Conservation (phyloP, 92 coral and sea anemone genomes). For the Diadumene lineata region DNA sequence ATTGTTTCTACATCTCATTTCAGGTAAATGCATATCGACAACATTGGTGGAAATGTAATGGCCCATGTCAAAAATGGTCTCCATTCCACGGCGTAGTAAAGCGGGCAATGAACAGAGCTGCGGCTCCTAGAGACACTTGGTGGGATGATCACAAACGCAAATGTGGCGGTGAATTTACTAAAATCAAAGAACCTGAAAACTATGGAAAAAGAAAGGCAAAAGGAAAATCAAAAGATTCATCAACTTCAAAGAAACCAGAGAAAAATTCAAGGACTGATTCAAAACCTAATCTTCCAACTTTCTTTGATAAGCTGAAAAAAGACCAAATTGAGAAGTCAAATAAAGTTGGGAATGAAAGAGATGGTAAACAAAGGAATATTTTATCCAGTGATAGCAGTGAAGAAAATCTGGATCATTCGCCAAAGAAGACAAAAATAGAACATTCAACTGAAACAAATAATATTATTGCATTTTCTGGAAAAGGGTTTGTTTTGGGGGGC, state of each 20-base stretch:
- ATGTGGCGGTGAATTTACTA: conserved; percentile 94
- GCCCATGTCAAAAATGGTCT: conserved; percentile 90
- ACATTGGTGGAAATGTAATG: conserved; percentile 98
- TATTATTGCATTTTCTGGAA: conserved; percentile 70
- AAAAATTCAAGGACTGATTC: conserved; percentile 9
- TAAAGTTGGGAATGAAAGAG: not conserved
- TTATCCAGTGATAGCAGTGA: conserved; percentile 6
- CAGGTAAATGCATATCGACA: conserved; percentile 93
- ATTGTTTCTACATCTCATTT: not conserved
- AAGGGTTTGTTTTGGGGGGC: conserved; percentile 66
- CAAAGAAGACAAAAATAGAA: conserved; percentile 28
- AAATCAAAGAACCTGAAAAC: conserved; percentile 91
- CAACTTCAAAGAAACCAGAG: conserved; percentile 28
- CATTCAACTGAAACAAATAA: not conserved
- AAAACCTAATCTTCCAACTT: conserved; percentile 29
- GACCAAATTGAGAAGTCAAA: conserved; percentile 1
- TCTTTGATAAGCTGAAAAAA: conserved; percentile 46
- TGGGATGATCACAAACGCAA: conserved; percentile 92
- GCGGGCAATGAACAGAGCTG: conserved; percentile 96
- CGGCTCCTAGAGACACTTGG: conserved; percentile 93
- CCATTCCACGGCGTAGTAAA: conserved; percentile 93
- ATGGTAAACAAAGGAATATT: not conserved
- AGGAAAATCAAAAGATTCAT: conserved; percentile 25
- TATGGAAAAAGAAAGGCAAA: conserved; percentile 75
- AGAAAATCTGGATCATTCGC: conserved; percentile 10